Evolutionary conservation across 2,797 vertebrate species (phyloP), one percentile per base, ranked within the genome.

Genomic region (Centropyge bicolor): DNA sequence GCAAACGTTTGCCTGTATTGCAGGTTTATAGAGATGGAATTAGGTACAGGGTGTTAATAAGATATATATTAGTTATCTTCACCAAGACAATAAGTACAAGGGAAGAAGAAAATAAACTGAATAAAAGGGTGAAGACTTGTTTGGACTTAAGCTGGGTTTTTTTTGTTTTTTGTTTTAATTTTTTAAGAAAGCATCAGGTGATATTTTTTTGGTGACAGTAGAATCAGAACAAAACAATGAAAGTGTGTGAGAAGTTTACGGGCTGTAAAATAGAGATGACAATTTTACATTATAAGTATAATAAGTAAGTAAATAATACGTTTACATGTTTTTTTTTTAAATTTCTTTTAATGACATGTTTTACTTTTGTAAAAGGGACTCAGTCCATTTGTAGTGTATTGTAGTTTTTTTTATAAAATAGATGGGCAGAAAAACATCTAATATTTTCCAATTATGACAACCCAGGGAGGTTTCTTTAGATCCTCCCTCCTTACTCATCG

Each of bases 401-500:
- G 27, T 31, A 31, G 27, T 31, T 31, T 31, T 31, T 31, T 51
- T 2, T 10, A 8, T 2, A 48, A 43, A 66, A 43, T 5, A 59
- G 12, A 61, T 31, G n/a, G 5, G 11, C 24, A 0, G 40, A 61
- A 40, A 55, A 31, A 4, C 14, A 64, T 43, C 1, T 57, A 36
- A 65, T 65, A 41, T 40, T 70, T 36, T 51, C 22, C 0, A 0
- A 61, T 36, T 45, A 40, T 14, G 7, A 16, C n/a, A 54, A 35
- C 46, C 16, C 7, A 8, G n/a, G 7, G 27, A 67, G 22, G 27
- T 46, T 75, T 31, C 27, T 73, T 69, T 49, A 45, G 38, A 60
- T 60, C 40, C n/a, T 22, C 38, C 63, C 56, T 51, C 48, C 22
- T 43, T 38, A 36, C 52, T 55, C 24, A 6, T 75, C 20, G 20